Percentiles rank a stretch among this genome's conserved stretches.
phyloP scores from a whole-genome alignment of 2,113 vertebrate genomes.

The Calonectris borealis region DNA sequence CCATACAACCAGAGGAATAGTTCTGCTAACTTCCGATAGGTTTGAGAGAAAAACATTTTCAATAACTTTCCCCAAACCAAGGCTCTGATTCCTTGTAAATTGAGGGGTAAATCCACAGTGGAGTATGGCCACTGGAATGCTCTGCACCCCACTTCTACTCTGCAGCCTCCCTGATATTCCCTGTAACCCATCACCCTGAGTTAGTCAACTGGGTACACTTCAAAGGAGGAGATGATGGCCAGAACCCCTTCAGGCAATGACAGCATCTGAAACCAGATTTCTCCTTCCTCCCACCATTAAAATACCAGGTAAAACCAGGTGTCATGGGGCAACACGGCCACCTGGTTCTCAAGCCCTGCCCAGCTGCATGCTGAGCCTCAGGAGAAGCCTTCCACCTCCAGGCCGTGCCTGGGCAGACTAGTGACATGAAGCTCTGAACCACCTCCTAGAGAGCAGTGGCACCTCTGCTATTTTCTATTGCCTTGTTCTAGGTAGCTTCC shows the following conservation, averaged over 20 bases:
- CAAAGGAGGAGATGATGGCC: not conserved
- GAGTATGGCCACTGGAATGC: not conserved
- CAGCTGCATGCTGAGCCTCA: not conserved
- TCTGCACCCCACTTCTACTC: not conserved
- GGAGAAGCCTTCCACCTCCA: not conserved
- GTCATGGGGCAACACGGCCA: rapidly evolving
- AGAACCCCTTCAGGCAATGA: not conserved
- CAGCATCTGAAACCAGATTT: not conserved
- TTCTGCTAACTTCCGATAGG: not conserved
- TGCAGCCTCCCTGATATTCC: not conserved
- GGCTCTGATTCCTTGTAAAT: not conserved
- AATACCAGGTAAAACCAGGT: not conserved
- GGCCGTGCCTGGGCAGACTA: not conserved
- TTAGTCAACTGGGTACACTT: not conserved
- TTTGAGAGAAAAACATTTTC: not conserved
- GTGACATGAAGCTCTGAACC: not conserved
- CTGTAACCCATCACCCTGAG: not conserved
- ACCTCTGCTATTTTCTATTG: not conserved
- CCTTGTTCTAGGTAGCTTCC: not conserved
- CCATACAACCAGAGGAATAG: not conserved
- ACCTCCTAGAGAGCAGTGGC: not conserved
- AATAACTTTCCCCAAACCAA: not conserved
- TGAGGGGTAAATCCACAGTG: not conserved
- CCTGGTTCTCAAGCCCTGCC: not conserved
- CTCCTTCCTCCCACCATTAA: not conserved